Conservation (phyloP, 2,888 invertebrate species). For the Danaus chrysippus region DNA sequence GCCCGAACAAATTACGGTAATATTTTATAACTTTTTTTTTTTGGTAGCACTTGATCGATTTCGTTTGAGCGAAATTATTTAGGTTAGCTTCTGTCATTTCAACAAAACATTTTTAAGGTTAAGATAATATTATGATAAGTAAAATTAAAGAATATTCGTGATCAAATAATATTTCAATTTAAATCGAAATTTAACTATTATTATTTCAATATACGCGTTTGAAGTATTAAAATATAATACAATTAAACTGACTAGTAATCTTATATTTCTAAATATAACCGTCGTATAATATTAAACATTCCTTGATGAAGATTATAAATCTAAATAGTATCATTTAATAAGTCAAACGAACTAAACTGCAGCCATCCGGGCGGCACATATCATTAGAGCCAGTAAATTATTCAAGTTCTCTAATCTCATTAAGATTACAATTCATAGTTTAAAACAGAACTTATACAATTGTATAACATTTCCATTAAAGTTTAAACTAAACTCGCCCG, state of each 20-base stretch:
- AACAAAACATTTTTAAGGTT: no score
- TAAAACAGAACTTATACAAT: background rate
- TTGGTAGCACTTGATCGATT: background rate
- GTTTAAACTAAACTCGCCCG: background rate
- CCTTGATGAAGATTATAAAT: no score
- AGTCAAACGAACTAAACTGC: background rate
- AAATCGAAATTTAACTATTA: no score
- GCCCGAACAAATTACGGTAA: background rate
- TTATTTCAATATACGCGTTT: no score
- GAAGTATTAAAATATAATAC: no score
- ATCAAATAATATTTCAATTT: no score
- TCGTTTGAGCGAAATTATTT: background rate
- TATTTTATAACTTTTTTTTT: background rate
- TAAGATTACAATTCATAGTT: background rate
- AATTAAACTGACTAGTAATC: no score
- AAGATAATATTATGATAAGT: no score
- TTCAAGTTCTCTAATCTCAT: background rate
- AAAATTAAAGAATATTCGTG: no score
- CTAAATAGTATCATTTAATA: background rate
- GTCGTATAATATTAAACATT: no score
- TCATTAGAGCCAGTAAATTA: slow-evolving; percentile 1
- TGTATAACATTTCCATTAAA: slow-evolving; percentile 1
- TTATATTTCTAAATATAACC: no score
- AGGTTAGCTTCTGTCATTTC: no score
- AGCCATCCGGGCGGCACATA: background rate